These are phyloP conservation scores for Eupithecia dodoneata DNA, from an alignment of 2,888 invertebrate genomes.

Conservation along the genomic window DNA sequence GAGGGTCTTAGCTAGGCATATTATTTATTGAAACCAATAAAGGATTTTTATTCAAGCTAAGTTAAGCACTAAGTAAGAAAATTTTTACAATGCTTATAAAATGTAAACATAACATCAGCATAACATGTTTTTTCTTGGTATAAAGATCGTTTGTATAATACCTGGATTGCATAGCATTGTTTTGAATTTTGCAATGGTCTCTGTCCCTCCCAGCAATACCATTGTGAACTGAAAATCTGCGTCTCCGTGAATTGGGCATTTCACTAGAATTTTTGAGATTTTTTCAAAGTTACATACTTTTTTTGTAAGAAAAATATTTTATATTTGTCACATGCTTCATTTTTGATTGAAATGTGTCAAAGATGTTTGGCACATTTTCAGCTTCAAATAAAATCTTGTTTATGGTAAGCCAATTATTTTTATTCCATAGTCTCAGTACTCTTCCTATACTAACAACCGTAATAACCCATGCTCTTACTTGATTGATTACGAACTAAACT, in stretches of 20 bases:
- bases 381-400: background rate
- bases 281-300: constrained; percentile 38
- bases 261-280: constrained; percentile 53
- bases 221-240: constrained; percentile 73
- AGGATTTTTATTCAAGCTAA: background rate
- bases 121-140: background rate
- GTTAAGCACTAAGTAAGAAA: background rate
- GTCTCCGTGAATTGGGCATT: constrained; percentile 76
- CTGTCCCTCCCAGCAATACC: constrained; percentile 50
- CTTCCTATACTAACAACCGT: background rate
- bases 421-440: background rate
- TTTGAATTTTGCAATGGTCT: constrained; percentile 56
- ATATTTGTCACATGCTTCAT: constrained; percentile 25
- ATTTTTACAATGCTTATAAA: background rate
- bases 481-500: no score
- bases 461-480: no score
- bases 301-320: constrained; percentile 21
- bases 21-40: background rate
- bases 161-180: constrained; percentile 58
- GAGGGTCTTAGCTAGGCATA: background rate
- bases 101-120: background rate
- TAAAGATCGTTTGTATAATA: constrained; percentile 40
- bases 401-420: background rate
- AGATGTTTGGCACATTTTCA: background rate
- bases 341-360: constrained; percentile 30